Conservation (phyloP, 2,113 vertebrate species). For the Podocnemis expansa region DNA sequence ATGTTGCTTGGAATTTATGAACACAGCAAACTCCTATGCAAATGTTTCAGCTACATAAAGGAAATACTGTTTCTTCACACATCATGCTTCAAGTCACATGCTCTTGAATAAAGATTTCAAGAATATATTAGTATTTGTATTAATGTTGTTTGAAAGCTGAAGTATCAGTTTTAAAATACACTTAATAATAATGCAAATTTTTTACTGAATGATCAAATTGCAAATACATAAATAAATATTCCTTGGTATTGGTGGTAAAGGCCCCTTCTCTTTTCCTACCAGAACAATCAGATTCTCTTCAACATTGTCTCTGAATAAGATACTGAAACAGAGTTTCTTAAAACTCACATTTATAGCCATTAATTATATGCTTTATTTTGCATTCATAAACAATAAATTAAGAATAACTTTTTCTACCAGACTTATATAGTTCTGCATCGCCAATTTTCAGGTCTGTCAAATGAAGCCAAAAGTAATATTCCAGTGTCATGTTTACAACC, state of each 20-base stretch:
- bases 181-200: slow-evolving; percentile 63
- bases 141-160: slow-evolving; percentile 36
- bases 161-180: not conserved
- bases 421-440: slow-evolving; percentile 69
- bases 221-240: slow-evolving; percentile 37
- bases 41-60: slow-evolving; percentile 11
- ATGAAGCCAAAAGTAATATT: slow-evolving; percentile 72
- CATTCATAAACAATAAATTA: slow-evolving; percentile 71
- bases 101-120: slow-evolving; percentile 25
- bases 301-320: slow-evolving; percentile 50
- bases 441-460: slow-evolving; percentile 76
- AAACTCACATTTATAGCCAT: slow-evolving; percentile 55
- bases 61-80: not conserved
- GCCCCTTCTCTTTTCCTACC: slow-evolving; percentile 19
- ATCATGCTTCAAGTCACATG: not conserved
- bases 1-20: slow-evolving; percentile 37
- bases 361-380: slow-evolving; percentile 64
- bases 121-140: slow-evolving; percentile 7
- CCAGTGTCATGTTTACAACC: slow-evolving; percentile 65
- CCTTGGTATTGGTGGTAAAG: slow-evolving; percentile 57
- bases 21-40: slow-evolving; percentile 26
- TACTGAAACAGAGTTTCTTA: slow-evolving; percentile 59
- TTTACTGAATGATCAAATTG: slow-evolving; percentile 53
- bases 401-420: slow-evolving; percentile 58
- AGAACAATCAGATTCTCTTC: slow-evolving; percentile 38